Base-by-base conservation (phyloP, 2,888 invertebrate genomes). In the Imbricaverruca yamaguchii region DNA sequence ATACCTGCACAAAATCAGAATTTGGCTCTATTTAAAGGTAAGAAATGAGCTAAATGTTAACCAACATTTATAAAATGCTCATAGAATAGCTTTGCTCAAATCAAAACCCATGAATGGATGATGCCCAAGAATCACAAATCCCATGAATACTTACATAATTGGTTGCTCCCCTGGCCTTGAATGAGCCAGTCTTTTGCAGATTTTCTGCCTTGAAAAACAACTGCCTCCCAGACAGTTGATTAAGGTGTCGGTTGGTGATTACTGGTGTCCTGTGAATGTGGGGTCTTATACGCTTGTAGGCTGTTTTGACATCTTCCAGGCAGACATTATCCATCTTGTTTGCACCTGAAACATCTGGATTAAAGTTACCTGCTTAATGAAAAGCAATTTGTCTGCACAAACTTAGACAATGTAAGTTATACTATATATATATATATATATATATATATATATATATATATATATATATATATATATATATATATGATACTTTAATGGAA, bases 181-280 rank as follows among this genome's bases (percentile, higher is more conserved):
- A 87, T 69, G 86, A 85, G 15, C 87, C 87, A 13, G 87, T 86
- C 83, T 86, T 87, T 83, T 87, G 87, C 11, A 87, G 83, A 83
- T 85, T 85, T 81, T 87, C 87, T 67, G 85, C 85, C 83, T 87
- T 87, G 83, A 87, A 86, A 81, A 81, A 85, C 10, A 86, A 82
- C 23, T 84, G 61, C 15, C 82, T 80, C 23, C 82, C 82, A 3
- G 82, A 81, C n/a, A 81, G 21, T 10, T 18, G n/a, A 67, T 83
- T 80, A 15, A 83, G 79, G 55, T 67, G 39, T 12, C 56, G 25
- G 10, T 67, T 82, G 8, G 82, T 83, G 67, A 83, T 67, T 2
- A 69, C 69, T 13, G 69, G 69, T 13, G 69, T 69, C 13, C 3
- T 11, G 39, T 69, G 69, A 8, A 69, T 21, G 21, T 69, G 69